A percentile compares a stretch with the other conserved stretches of the same genome.
Evolutionary conservation across 2,888 invertebrate species (phyloP).

Genomic region (Tinea pellionella): DNA sequence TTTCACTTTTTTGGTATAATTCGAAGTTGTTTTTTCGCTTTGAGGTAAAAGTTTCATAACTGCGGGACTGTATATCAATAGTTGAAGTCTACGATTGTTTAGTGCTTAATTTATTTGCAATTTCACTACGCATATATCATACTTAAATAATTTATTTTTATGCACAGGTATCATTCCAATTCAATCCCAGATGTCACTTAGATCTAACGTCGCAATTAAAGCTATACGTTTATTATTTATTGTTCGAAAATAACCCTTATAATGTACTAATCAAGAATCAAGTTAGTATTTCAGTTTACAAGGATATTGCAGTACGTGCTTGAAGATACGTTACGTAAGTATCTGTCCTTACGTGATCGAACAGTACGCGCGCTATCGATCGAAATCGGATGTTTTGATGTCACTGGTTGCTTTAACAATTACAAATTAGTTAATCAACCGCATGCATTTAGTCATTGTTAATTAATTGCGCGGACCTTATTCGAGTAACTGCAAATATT

Average conservation of each 20-base stretch:
- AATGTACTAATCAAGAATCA: background rate
- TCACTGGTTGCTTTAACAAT: background rate
- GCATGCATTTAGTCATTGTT: background rate
- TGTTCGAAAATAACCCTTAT: background rate
- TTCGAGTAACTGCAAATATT: background rate
- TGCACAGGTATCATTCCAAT: background rate
- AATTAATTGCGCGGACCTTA: background rate
- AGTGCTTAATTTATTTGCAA: background rate
- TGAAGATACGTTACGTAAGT: background rate
- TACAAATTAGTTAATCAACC: background rate
- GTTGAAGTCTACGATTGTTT: too few species aligned
- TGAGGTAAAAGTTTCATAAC: too few species aligned
- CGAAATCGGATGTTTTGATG: background rate
- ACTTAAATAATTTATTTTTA: background rate
- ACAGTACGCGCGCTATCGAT: background rate
- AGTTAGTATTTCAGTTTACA: background rate
- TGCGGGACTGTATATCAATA: too few species aligned
- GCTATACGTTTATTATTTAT: background rate
- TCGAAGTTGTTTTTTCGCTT: too few species aligned
- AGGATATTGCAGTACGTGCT: background rate
- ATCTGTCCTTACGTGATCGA: background rate
- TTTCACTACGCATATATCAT: background rate
- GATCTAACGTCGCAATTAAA: background rate
- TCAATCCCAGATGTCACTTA: background rate
- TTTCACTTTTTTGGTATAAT: too few species aligned